Evolutionary conservation across 2,888 invertebrate species (phyloP), one percentile per base, ranked within the genome.

Genomic region (Eupithecia vulgata): DNA sequence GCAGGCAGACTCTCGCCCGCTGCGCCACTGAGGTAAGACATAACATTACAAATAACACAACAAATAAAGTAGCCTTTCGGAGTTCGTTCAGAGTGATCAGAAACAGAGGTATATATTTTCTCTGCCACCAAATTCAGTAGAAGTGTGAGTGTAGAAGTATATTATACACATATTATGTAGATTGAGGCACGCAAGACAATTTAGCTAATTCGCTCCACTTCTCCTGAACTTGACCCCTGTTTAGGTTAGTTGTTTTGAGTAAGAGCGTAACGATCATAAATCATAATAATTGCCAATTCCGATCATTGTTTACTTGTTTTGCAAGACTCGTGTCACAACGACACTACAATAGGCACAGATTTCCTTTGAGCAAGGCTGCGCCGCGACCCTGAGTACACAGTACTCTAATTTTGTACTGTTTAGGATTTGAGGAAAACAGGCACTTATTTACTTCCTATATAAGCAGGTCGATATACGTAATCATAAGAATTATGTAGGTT

Each of bases 301-400:
- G 62, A 70, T 75, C 66, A 70, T 70, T 75, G 75, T 75, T 72
- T 65, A 72, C 67, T 67, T 82, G 84, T 89, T 85, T 88, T 86
- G 89, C 86, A 90, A 90, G 76, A 62, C 72, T 59, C 67, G 77
- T 89, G 87, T 87, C 87, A 81, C 87, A 87, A 90, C n/a, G 37
- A 64, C 13, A 25, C 8, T 10, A 64, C 84, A 82, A 81, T 84
- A 76, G 77, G 42, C 71, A 74, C 66, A 79, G 81, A 85, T 90
- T 90, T 90, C 89, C 88, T 89, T 89, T 89, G 74, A 71, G 71
- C 87, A 87, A 90, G 90, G 90, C 81, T 83, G 74, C 70, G 75
- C 81, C 87, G 74, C 70, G 76, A 82, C 89, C 88, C 81, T 88
- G 86, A 78, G n/a, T 25, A 37, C 37, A 5, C 74, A 76, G 68